Conservation (phyloP, 2,797 vertebrate genomes). For the Denticeps clupeoides region DNA sequence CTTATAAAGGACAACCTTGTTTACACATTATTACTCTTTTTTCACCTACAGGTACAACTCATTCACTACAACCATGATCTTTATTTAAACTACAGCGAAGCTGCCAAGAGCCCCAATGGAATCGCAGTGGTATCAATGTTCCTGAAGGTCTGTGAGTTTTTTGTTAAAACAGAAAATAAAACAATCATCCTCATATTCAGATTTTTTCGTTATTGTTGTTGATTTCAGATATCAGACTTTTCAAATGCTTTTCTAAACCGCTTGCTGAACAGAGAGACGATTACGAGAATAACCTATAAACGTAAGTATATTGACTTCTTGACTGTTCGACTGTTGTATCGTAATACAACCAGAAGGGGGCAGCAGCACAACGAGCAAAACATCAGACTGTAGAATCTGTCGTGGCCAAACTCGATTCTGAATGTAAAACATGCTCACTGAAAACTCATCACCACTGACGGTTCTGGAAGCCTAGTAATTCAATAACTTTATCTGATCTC, state of each 20-base stretch:
- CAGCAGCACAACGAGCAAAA: no score
- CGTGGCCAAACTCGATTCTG: no score
- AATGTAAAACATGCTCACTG: no score
- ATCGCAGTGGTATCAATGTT: slow-evolving; percentile 92
- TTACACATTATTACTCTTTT: slow-evolving; percentile 9
- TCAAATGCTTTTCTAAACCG: slow-evolving; percentile 91
- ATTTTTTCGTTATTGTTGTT: slow-evolving; percentile 17
- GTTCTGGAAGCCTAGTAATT: no score
- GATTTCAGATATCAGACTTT: slow-evolving; percentile 80
- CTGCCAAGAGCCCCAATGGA: slow-evolving; percentile 83
- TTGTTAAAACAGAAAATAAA: neutral
- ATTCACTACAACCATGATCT: slow-evolving; percentile 95
- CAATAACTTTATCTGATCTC: no score
- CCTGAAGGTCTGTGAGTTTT: slow-evolving; percentile 78
- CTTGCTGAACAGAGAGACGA: slow-evolving; percentile 96
- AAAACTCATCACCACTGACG: no score
- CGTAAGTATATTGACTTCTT: slow-evolving; percentile 61
- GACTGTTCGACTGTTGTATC: neutral
- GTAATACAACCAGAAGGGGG: no score
- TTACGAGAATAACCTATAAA: slow-evolving; percentile 97
- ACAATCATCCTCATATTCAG: neutral
- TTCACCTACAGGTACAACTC: slow-evolving; percentile 70
- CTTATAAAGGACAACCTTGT: no score
- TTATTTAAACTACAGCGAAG: slow-evolving; percentile 85
- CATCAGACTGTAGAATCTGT: no score